Conservation (phyloP, 2,797 vertebrate species). For the Micromesistius poutassou region DNA sequence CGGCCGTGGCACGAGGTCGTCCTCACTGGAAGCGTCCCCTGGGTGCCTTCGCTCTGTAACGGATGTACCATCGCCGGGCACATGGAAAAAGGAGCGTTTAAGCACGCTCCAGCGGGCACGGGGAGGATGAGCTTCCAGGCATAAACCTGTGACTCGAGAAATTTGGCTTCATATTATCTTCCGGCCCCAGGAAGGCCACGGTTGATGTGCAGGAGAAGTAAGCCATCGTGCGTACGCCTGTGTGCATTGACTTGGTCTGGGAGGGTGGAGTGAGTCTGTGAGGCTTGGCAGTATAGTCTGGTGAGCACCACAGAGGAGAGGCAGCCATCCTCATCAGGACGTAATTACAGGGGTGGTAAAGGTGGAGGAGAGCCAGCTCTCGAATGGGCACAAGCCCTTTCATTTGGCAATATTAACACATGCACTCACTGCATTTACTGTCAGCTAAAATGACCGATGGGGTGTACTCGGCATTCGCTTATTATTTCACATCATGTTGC, state of each 20-base stretch:
- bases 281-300: constrained; percentile 33
- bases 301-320: constrained; percentile 42
- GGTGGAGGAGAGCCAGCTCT: constrained; percentile 47
- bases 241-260: constrained; percentile 19
- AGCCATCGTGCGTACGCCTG: constrained; percentile 27
- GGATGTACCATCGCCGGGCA: constrained; percentile 28
- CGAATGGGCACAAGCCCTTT: constrained; percentile 56
- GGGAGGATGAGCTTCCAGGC: constrained; percentile 32
- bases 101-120: constrained; percentile 27
- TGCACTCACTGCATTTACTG: constrained; percentile 18
- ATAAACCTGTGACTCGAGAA: constrained; percentile 41
- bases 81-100: constrained; percentile 29
- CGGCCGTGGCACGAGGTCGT: constrained; percentile 25
- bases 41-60: constrained; percentile 27
- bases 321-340: constrained; percentile 35
- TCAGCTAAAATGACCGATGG: background rate
- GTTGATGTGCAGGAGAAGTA: constrained; percentile 10
- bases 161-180: constrained; percentile 23
- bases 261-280: constrained; percentile 29
- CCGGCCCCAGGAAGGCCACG: background rate
- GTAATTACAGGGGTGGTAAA: constrained; percentile 59
- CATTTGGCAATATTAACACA: constrained; percentile 49
- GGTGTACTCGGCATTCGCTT: constrained; percentile 8
- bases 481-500: background rate
- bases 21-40: constrained; percentile 20